A percentile compares a stretch with the other conserved stretches of the same genome.
Evolutionary conservation across 2,797 vertebrate species (phyloP).

Genomic region (Melanotaenia parkinsoni): DNA sequence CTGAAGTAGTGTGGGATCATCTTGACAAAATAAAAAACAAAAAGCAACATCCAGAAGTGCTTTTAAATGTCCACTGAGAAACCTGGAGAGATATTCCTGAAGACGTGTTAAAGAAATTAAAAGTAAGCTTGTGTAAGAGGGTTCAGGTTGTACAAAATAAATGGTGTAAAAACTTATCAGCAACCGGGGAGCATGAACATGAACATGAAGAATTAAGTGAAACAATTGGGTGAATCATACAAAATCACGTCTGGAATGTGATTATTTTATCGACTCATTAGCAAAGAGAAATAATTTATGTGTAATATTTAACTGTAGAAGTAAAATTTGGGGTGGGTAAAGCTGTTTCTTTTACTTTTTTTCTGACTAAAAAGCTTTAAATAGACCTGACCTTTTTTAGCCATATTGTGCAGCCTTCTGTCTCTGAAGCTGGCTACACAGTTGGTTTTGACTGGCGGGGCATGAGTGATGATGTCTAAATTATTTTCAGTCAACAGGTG

Average conservation of each 20-base stretch:
- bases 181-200: not conserved
- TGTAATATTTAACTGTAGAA: not conserved
- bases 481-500: slow-evolving; percentile 65
- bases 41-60: not conserved
- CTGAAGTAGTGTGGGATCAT: not conserved
- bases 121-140: not conserved
- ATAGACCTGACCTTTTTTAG: not conserved
- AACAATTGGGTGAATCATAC: not conserved
- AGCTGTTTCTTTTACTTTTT: not conserved
- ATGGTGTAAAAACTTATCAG: not conserved
- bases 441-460: not conserved
- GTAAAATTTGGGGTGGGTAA: not conserved
- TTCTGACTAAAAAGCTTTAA: not conserved
- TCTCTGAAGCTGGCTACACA: not conserved
- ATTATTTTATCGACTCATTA: too few species aligned
- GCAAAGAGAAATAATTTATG: too few species aligned
- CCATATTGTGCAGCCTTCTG: not conserved
- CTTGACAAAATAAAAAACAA: not conserved
- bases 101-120: not conserved
- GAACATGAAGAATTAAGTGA: not conserved
- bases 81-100: not conserved
- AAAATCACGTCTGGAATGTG: not conserved
- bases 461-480: not conserved
- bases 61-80: not conserved
- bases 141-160: too few species aligned